Evolutionary conservation across 2,888 invertebrate genomes (phyloP).

Genomic region (Kuschelorhynchus macadamiae): DNA sequence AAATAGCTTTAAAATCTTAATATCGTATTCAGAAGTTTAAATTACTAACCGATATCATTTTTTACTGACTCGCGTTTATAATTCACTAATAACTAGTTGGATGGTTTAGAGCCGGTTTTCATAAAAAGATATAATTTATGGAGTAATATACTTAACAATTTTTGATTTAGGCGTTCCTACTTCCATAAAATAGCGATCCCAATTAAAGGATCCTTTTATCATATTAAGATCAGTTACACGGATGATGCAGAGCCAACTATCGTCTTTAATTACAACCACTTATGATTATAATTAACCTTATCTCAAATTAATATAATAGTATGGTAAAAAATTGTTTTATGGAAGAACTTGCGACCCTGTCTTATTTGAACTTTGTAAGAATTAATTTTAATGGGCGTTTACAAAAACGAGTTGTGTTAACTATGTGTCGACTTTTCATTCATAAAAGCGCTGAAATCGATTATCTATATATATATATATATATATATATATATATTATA

Average conservation of each 20-base stretch:
- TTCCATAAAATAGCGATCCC: slow-evolving; percentile 62
- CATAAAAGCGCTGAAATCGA: too few species aligned
- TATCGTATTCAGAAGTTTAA: slow-evolving; percentile 42
- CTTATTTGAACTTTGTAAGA: too few species aligned
- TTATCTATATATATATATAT: too few species aligned
- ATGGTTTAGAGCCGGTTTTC: slow-evolving; percentile 38
- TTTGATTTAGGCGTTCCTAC: slow-evolving; percentile 57
- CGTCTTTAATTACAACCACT: slow-evolving; percentile 66
- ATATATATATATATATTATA: too few species aligned
- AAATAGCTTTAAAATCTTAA: slow-evolving; percentile 32
- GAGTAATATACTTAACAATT: slow-evolving; percentile 49
- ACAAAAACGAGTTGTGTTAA: too few species aligned
- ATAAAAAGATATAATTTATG: slow-evolving; percentile 47
- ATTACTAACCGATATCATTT: slow-evolving; percentile 41
- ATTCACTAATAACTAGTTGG: slow-evolving; percentile 45
- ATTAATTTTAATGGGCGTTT: too few species aligned
- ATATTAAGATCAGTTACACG: slow-evolving; percentile 62
- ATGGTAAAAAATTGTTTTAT: slow-evolving; percentile 50
- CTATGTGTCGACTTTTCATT: too few species aligned
- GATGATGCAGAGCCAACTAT: slow-evolving; percentile 37
- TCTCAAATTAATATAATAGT: slow-evolving; percentile 66
- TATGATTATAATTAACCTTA: slow-evolving; percentile 68
- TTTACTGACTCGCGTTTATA: slow-evolving; percentile 42
- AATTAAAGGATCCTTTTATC: slow-evolving; percentile 64
- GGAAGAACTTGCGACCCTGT: too few species aligned